These are phyloP conservation scores for Centroberyx gerrardi DNA, from an alignment of 2,797 vertebrate genomes.

Conservation along the genomic window DNA sequence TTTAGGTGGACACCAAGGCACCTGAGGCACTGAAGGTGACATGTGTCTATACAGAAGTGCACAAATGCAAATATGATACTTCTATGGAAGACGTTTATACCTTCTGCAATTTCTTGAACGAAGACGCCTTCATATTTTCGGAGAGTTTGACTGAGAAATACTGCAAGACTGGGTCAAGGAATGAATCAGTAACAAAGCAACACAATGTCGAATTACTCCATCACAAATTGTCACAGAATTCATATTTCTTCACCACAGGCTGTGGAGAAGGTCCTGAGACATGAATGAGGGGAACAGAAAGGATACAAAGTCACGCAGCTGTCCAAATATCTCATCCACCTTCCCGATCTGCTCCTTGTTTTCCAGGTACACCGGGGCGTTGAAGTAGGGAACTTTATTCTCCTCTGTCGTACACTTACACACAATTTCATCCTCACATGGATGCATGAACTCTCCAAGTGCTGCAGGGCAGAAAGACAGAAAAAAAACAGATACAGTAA, in stretches of 20 bases:
- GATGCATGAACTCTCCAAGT: conserved; percentile 96
- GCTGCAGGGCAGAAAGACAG: conserved; percentile 79
- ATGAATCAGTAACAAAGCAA: not conserved
- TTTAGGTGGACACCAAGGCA: fast-evolving
- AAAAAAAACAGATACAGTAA: not conserved
- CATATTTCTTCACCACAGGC: not conserved
- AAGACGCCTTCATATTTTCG: conserved; percentile 97
- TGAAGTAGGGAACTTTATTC: conserved; percentile 98
- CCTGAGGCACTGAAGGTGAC: no score
- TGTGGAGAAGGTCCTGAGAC: not conserved
- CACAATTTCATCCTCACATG: conserved; percentile 97
- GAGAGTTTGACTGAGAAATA: conserved; percentile 99
- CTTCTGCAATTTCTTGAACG: conserved; percentile 99
- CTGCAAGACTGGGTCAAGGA: conserved; percentile 80
- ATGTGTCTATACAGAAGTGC: not conserved
- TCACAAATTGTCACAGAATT: no score
- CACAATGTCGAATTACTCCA: not conserved
- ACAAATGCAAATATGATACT: not conserved
- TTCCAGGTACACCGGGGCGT: conserved; percentile 96
- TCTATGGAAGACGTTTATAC: conserved; percentile 69
- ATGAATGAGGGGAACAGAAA: conserved; percentile 62
- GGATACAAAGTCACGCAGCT: conserved; percentile 98
- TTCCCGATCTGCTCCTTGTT: conserved; percentile 99
- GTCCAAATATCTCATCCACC: conserved; percentile 98
- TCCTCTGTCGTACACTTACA: conserved; percentile 95